Evolutionary conservation across 2,888 invertebrate species (phyloP).

Genomic region (Ommatoiulus sabulosus): DNA sequence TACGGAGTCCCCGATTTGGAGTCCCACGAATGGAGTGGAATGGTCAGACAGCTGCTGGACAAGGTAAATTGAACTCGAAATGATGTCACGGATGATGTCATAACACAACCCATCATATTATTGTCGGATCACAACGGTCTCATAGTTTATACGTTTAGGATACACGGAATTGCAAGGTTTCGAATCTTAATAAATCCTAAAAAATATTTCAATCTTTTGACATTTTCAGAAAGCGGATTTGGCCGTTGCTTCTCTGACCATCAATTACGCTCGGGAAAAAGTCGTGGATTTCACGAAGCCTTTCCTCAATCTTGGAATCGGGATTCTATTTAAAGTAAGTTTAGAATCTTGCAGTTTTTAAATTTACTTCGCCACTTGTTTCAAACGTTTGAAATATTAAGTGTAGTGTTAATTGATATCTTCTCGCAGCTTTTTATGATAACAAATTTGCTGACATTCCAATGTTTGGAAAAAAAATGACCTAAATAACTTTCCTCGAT

Average conservation of each 20-base stretch:
- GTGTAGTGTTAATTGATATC: no score
- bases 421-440: no score
- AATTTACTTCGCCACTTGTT: no score
- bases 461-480: no score
- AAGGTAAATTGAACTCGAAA: conserved; percentile 72
- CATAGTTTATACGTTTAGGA: background rate
- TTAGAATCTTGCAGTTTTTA: no score
- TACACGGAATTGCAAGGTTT: no score
- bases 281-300: conserved; percentile 98
- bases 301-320: conserved; percentile 97
- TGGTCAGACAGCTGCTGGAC: conserved; percentile 87
- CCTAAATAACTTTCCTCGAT: no score
- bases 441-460: no score
- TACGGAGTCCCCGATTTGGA: conserved; percentile 90
- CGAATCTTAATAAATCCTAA: background rate
- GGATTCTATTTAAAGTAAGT: conserved; percentile 89
- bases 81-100: background rate
- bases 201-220: background rate
- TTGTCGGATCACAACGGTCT: background rate
- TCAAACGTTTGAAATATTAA: no score
- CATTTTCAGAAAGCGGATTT: conserved; percentile 86
- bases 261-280: conserved; percentile 94
- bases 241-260: conserved; percentile 97
- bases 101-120: background rate
- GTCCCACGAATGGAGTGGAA: conserved; percentile 90